Base-by-base conservation (phyloP, 2,888 invertebrate species). In the Pristionchus exspectatus region DNA sequence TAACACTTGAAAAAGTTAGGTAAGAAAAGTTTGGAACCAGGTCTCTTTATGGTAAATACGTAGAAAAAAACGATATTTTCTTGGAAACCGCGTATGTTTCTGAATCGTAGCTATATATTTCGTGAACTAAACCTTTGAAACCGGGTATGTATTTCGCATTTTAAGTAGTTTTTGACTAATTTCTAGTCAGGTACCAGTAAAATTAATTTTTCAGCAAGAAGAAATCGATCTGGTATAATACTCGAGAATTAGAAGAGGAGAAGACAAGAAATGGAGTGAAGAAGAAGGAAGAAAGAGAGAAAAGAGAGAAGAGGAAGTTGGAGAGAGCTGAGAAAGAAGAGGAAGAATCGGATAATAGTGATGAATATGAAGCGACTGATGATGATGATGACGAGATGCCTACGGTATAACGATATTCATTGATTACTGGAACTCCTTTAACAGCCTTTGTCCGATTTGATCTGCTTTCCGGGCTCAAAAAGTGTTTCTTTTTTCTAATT, bases 281-380 rank as follows among this genome's bases (percentile, higher is more conserved):
- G 50, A 59, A 63, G 66, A 89, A 66, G 83, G 88, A 88, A 44
- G 88, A 74, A 27, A 87, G 56, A n/a, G 87, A 88, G 18, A 88
- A n/a, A 74, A 88, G 77, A 77, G 74, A 56, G 88, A 89, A 89
- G 66, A 59, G 81, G 50, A 81, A 83, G 81, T 27, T 83, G 56
- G 63, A 56, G 44, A 69, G 63, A 50, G 69, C 59, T 44, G 63
- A 87, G 27, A 69, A 88, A n/a, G 74, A 74, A 74, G 72, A 56
- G 10, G 56, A 63, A n/a, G 81, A 63, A 18, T 63, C 14, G 38
- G 81, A 63, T 7, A 50, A 83, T 83, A 83, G 89, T 30, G 89
- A 89, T 50, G 81, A 77, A 21, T 81, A 89, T 50, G 89, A 89
- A 50, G 66, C 33, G 33, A 89, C 89, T 14, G 88, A 88, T 63